phyloP scores from a whole-genome alignment of 2,113 vertebrate species.

The Gorsachius goisagi region DNA sequence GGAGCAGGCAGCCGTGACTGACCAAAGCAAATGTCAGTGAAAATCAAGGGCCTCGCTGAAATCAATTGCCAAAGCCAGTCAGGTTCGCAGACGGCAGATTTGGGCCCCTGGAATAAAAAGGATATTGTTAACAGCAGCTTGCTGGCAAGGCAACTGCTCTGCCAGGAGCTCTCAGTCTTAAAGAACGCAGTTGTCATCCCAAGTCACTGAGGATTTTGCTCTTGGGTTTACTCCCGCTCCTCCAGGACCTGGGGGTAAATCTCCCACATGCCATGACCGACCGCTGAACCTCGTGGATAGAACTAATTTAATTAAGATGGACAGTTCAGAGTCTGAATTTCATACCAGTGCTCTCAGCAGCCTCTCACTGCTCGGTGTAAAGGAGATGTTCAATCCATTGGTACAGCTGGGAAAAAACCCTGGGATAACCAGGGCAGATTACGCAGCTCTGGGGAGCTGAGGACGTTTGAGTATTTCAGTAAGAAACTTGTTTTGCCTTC shows the following conservation, averaged over 20 bases:
- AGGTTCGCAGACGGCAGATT: slow-evolving; percentile 12
- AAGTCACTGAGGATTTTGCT: slow-evolving; percentile 51
- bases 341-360: background rate
- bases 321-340: slow-evolving; percentile 27
- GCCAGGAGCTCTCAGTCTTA: slow-evolving; percentile 42
- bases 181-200: slow-evolving; percentile 56
- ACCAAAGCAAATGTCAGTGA: background rate
- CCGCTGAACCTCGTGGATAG: slow-evolving; percentile 12
- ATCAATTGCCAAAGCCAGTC: slow-evolving; percentile 28
- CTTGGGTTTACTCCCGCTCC: slow-evolving; percentile 26
- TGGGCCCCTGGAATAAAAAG: slow-evolving; percentile 46
- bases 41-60: background rate
- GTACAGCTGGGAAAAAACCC: fast-evolving
- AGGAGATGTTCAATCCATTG: background rate
- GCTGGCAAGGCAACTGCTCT: slow-evolving; percentile 54
- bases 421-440: background rate
- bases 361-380: background rate
- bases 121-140: slow-evolving; percentile 57
- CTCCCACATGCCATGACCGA: slow-evolving; percentile 23
- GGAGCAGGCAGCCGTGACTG: slow-evolving; percentile 1
- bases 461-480: background rate
- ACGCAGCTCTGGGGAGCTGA: background rate
- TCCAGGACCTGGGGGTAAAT: slow-evolving; percentile 29
- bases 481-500: background rate
- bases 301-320: slow-evolving; percentile 44